Base-by-base conservation (phyloP, 2,888 invertebrate species). In the Drosophila rubida region DNA sequence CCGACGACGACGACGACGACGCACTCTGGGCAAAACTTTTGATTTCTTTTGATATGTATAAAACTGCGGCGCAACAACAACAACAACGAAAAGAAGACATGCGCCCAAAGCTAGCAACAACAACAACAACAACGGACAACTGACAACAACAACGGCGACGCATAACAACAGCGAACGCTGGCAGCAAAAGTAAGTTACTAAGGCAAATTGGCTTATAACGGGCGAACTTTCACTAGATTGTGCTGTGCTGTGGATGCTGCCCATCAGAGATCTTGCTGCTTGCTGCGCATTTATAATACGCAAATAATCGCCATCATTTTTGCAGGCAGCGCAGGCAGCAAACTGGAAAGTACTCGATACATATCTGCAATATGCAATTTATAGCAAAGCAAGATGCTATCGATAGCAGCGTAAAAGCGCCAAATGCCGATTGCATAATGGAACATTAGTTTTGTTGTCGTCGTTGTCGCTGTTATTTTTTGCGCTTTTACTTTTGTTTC, bases 191-290 rank as follows among this genome's bases (percentile, higher is more conserved):
- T 87, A 78, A 82, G 81, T 87, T 84, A 87, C 85, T 87, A 87
- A 87, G 85, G 78, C 81, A 80, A 87, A 79, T 85, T 87, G 67
- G 70, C 80, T 65, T 86, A 71, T 82, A 82, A 83, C 87, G 81
- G 78, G 80, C 87, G 85, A 84, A 82, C 82, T 82, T 82, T 82
- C 82, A 82, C 82, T 82, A 68, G 53, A 53, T 67, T 53, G 30
- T 60, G 66, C 16, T 16, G 48, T 23, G 37, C 22, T 54, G 54
- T 39, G 30, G 25, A 19, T n/a, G 35, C 45, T 61, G 45, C 25
- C 65, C 53, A 54, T 49, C 58, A 25, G 25, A 49, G 13, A n/a
- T 54, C 22, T 48, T 48, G 50, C 69, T 59, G 59, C 16, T 67
- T 57, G 41, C 27, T 35, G 23, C 22, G 44, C 69, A 37, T 46